A percentile compares a stretch with the other conserved stretches of the same genome.
These are phyloP conservation scores for Nesoenas mayeri DNA, from an alignment of 2,113 vertebrate genomes.

Conservation along the genomic window DNA sequence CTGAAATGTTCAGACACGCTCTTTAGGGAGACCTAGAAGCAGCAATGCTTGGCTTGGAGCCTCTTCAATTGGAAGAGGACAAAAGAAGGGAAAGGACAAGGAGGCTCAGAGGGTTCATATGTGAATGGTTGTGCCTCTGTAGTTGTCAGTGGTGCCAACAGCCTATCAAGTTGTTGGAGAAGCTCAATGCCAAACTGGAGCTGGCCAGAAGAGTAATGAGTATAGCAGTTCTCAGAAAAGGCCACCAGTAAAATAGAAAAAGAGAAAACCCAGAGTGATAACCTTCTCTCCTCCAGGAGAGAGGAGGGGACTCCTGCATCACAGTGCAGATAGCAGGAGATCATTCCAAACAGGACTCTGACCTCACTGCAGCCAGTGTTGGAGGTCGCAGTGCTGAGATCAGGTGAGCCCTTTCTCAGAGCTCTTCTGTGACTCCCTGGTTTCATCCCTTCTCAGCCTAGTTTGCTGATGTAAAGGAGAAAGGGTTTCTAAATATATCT, in stretches of 20 bases:
- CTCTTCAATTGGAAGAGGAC: neutral
- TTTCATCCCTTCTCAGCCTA: neutral
- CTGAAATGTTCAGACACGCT: neutral
- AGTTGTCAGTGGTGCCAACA: neutral
- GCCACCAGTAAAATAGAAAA: neutral
- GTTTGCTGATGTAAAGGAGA: neutral
- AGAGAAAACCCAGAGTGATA: neutral
- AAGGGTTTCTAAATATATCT: neutral
- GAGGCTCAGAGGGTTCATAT: neutral
- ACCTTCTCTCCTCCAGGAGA: neutral
- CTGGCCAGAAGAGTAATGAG: neutral
- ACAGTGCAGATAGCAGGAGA: neutral
- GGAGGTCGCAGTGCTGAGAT: neutral
- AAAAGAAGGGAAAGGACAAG: neutral
- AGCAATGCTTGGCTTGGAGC: neutral
- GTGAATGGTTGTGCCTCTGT: neutral
- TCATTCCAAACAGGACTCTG: neutral
- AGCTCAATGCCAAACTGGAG: neutral
- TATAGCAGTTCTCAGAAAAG: neutral
- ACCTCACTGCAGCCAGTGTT: neutral
- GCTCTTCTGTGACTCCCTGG: neutral
- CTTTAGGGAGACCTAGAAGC: neutral
- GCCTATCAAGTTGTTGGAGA: neutral
- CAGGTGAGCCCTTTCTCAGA: neutral
- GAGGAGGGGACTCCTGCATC: neutral